Evolutionary conservation across 1,140 invertebrate genomes (phyloP).

Genomic region (Halesus radiatus): DNA sequence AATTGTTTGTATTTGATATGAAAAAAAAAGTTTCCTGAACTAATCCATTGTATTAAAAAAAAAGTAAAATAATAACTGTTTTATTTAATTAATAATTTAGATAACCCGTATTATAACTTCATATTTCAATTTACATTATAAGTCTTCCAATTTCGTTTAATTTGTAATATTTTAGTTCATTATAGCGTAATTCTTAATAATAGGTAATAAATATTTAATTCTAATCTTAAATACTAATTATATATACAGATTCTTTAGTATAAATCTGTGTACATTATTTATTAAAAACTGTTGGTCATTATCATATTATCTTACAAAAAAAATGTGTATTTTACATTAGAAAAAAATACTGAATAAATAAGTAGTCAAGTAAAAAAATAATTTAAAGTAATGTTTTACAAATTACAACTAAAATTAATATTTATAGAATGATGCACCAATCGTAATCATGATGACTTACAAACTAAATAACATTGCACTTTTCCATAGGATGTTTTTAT

Average conservation of each 20-base stretch:
- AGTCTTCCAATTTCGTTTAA: slow-evolving; percentile 7
- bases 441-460: slow-evolving; percentile 44
- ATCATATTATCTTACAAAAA: too few species aligned
- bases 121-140: background rate
- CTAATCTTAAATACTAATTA: background rate
- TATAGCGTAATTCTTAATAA: slow-evolving; percentile 5
- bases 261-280: too few species aligned
- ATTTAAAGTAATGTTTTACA: too few species aligned
- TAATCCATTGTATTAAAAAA: too few species aligned
- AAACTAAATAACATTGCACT: slow-evolving; percentile 73
- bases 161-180: background rate
- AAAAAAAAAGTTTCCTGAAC: too few species aligned
- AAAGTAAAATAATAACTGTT: background rate
- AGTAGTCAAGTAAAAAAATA: too few species aligned
- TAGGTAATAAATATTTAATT: slow-evolving; percentile 12
- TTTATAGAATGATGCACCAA: slow-evolving; percentile 31
- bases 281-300: too few species aligned
- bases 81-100: background rate
- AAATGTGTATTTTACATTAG: too few species aligned
- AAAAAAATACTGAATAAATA: too few species aligned
- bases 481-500: slow-evolving; percentile 64
- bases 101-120: background rate
- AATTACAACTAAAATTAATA: background rate
- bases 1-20: too few species aligned
- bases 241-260: too few species aligned